Percentiles rank a stretch among this genome's conserved stretches.
Conservation (phyloP, 2,888 invertebrate genomes). For the Ophion obscuratus region DNA sequence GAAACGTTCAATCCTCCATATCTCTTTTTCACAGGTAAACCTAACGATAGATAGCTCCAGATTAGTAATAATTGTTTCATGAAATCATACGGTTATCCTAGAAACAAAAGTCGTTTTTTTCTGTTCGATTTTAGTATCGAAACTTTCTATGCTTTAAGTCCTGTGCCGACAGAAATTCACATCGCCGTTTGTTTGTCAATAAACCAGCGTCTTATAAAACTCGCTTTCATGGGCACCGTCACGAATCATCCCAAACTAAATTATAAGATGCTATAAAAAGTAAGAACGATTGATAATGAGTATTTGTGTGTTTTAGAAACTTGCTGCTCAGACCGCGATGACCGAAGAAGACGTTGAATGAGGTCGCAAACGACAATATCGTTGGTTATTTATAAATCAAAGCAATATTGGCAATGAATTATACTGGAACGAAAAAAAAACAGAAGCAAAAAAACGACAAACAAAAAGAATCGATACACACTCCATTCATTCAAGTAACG, state of each 20-base stretch:
- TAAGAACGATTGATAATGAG: background rate
- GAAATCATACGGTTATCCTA: too few relatives aligned
- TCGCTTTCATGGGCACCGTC: background rate
- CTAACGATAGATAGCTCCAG: too few relatives aligned
- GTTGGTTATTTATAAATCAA: slow-evolving; percentile 76
- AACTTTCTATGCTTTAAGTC: too few relatives aligned
- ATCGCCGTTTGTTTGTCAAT: background rate
- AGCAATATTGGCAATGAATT: slow-evolving; percentile 75
- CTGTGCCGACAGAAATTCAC: background rate
- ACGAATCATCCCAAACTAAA: background rate
- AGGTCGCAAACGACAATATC: slow-evolving; percentile 69
- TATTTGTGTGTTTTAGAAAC: slow-evolving; percentile 75
- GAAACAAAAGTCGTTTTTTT: too few relatives aligned
- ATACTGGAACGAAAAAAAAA: slow-evolving; percentile 69
- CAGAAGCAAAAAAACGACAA: slow-evolving; percentile 43
- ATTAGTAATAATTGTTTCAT: too few relatives aligned
- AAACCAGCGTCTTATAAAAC: background rate
- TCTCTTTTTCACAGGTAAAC: background rate
- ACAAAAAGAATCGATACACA: slow-evolving; percentile 42
- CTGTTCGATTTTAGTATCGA: too few relatives aligned
- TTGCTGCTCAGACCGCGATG: slow-evolving; percentile 76
- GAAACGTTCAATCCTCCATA: background rate
- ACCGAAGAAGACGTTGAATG: slow-evolving; percentile 82
- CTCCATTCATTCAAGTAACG: slow-evolving; percentile 56
- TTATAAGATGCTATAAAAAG: background rate